Conservation (phyloP, 2,888 invertebrate species). For the Piscicola geometra region DNA sequence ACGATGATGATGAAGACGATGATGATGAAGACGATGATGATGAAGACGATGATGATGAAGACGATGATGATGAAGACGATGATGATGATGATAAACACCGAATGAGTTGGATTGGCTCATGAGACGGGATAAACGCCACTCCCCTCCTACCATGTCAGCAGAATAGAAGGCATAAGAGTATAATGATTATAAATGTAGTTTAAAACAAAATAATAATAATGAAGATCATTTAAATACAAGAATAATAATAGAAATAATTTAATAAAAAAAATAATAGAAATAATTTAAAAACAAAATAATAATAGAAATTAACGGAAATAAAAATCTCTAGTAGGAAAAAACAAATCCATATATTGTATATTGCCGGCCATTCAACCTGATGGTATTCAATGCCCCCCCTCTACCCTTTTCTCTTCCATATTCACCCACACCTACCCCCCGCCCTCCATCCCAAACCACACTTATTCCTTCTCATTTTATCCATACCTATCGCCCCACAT, state of each 20-base stretch:
- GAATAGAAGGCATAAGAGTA: not conserved
- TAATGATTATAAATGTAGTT: not conserved
- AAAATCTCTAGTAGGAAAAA: too few relatives aligned
- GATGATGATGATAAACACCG: slow-evolving; percentile 38
- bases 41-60: not conserved
- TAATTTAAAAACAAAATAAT: not conserved
- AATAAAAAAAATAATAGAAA: not conserved
- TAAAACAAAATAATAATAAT: slow-evolving; percentile 2
- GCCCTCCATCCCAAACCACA: not conserved
- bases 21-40: not conserved
- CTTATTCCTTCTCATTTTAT: too few relatives aligned
- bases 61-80: slow-evolving; percentile 12
- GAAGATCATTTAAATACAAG: too few relatives aligned
- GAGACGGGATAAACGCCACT: slow-evolving; percentile 42
- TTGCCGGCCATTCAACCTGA: too few relatives aligned
- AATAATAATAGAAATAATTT: too few relatives aligned
- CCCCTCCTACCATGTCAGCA: slow-evolving; percentile 34
- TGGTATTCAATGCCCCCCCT: too few relatives aligned
- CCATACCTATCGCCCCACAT: not conserved
- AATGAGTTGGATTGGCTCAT: slow-evolving; percentile 45
- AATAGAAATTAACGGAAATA: too few relatives aligned
- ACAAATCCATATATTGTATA: too few relatives aligned
- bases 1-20: not conserved
- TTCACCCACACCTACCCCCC: not conserved
- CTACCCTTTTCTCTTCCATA: too few relatives aligned